These are phyloP conservation scores for Globicephala melas DNA, from an alignment of 2,113 vertebrate species.

Conservation along the genomic window DNA sequence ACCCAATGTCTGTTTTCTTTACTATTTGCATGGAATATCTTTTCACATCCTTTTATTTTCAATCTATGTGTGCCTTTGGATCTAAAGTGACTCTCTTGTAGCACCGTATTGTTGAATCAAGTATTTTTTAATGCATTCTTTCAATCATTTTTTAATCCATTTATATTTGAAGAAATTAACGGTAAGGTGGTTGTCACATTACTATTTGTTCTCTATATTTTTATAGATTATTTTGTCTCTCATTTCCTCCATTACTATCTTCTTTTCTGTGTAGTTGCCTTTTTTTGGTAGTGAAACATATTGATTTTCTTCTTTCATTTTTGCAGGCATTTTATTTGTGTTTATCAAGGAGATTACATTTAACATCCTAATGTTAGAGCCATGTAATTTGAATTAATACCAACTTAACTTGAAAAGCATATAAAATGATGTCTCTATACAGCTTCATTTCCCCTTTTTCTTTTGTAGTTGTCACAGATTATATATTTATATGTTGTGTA, in stretches of 20 bases:
- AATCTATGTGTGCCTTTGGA: background rate
- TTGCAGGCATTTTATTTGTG: no score
- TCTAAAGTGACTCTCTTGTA: background rate
- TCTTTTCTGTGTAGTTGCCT: background rate
- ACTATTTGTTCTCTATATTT: background rate
- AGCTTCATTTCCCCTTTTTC: background rate
- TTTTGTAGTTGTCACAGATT: background rate
- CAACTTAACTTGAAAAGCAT: background rate
- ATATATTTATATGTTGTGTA: background rate
- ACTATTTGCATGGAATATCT: background rate
- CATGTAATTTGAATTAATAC: background rate
- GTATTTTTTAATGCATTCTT: no score
- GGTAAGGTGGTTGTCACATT: background rate
- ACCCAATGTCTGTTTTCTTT: background rate
- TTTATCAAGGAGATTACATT: background rate
- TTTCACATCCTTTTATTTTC: background rate
- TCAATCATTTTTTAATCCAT: background rate
- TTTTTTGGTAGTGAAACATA: background rate
- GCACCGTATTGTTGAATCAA: background rate
- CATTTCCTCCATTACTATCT: background rate
- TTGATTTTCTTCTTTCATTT: background rate
- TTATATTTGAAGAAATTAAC: background rate
- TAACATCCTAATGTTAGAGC: background rate
- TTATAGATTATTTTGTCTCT: background rate
- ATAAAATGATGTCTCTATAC: background rate